phyloP scores from a whole-genome alignment of 2,888 invertebrate genomes.

The Amitus sp. region DNA sequence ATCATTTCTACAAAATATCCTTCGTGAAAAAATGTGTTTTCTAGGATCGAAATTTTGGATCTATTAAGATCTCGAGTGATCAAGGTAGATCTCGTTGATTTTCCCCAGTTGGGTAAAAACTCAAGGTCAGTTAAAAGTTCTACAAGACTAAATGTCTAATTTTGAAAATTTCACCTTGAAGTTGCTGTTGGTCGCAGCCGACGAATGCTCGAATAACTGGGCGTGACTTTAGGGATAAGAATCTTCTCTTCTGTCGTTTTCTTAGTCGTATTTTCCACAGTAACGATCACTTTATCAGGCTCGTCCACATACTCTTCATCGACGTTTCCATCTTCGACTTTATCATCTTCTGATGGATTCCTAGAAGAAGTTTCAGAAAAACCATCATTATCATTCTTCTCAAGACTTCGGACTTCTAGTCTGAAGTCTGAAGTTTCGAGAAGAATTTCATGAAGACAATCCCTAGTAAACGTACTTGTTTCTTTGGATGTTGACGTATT shows the following conservation, averaged over 20 bases:
- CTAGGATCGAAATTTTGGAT: too few relatives aligned
- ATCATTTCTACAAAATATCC: constrained; percentile 43
- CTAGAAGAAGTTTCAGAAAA: background rate
- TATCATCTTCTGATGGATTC: constrained; percentile 45
- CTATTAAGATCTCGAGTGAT: too few relatives aligned
- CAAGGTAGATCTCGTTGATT: too few relatives aligned
- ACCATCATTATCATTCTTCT: constrained; percentile 1
- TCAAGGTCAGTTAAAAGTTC: too few relatives aligned
- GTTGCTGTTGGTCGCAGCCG: constrained; percentile 52
- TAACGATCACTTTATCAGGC: constrained; percentile 62
- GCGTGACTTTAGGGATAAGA: constrained; percentile 49
- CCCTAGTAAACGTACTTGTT: constrained; percentile 71
- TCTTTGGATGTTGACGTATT: constrained; percentile 78
- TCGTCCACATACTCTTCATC: constrained; percentile 60
- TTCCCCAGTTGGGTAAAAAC: too few relatives aligned
- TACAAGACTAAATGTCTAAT: too few relatives aligned
- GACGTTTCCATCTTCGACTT: constrained; percentile 47
- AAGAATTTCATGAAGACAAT: too few relatives aligned
- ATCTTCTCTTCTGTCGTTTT: constrained; percentile 47
- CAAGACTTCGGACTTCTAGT: too few relatives aligned
- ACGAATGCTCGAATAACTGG: constrained; percentile 59
- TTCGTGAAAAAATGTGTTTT: too few relatives aligned
- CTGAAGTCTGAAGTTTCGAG: too few relatives aligned
- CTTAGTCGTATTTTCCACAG: constrained; percentile 54
- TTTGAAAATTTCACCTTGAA: constrained; percentile 44